Base-by-base conservation (phyloP, 1,140 invertebrate species). In the Caerostris extrusa region DNA sequence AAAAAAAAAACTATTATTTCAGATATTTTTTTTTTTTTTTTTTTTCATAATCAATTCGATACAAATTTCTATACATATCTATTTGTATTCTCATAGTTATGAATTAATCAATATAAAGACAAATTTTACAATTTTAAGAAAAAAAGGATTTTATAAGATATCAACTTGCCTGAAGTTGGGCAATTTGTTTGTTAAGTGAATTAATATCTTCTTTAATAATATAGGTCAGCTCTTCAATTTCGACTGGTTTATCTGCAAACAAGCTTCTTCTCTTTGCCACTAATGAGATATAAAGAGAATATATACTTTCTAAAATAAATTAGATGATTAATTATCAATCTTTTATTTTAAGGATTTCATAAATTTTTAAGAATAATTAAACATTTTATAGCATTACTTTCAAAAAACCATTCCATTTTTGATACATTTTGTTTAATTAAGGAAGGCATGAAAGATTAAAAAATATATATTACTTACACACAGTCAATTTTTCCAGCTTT, bases 211-310 rank as follows among this genome's bases (percentile, higher is more conserved):
- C 98, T 96, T 99, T 99, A 57, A 99, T 99, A 81, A 99, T 99
- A 95, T 98, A 99, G 2, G 99, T 99, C 67, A 99, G 96, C 96
- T 99, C 98, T 96, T 99, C 98, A 89, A 99, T 99, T 97, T 99
- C 99, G 93, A 97, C 97, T 81, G 98, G 98, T 96, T 98, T 97
- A 95, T 99, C 99, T 96, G 99, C 98, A 96, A 99, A 99, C 81
- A 99, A 96, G 0, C 98, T 99, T 96, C 99, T 99, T 95, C 98
- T 98, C 96, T 99, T 99, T 6, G 99, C 99, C 97, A 99, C 98
- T 99, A 95, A 71, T 34, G 34, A 34, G 34, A 34, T 34, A 34
- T 34, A 97, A 95, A 5, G 34, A 34, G 34, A 34, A 34, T 34
- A 34, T 34, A 34, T 34, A 34, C 34, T 67, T 14, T 67, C 7